Percentiles rank a stretch among this genome's conserved stretches.
These are phyloP conservation scores for Alosa sapidissima DNA, from an alignment of 2,797 vertebrate species.

Conservation along the genomic window DNA sequence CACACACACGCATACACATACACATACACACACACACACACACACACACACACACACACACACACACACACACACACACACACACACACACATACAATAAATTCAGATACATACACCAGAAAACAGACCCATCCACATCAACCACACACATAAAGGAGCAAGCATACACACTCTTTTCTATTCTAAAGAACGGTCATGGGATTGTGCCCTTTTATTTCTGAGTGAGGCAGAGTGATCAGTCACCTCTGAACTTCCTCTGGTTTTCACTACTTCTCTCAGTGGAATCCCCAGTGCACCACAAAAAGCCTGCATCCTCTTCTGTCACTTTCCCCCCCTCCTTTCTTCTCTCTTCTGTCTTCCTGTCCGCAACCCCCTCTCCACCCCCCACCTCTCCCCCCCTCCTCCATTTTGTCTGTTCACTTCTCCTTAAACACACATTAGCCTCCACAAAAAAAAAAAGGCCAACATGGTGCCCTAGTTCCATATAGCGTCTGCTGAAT, in stretches of 20 bases:
- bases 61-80: not conserved
- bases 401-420: not conserved
- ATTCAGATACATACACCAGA: not conserved
- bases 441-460: not conserved
- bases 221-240: not conserved
- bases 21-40: not conserved
- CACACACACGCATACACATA: not conserved
- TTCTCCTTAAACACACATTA: not conserved
- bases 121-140: not conserved
- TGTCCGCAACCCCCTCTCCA: not conserved
- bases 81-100: not conserved
- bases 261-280: too few relatives aligned
- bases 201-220: not conserved
- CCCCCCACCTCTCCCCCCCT: constrained; percentile 29
- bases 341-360: not conserved
- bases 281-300: constrained; percentile 1
- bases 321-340: not conserved
- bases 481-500: not conserved
- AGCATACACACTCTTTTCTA: not conserved
- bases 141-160: not conserved
- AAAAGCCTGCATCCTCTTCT: not conserved
- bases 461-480: not conserved
- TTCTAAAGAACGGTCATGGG: not conserved
- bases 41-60: not conserved
- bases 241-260: not conserved